phyloP scores from a whole-genome alignment of 2,888 invertebrate genomes.

The Ormyrus labotus region DNA sequence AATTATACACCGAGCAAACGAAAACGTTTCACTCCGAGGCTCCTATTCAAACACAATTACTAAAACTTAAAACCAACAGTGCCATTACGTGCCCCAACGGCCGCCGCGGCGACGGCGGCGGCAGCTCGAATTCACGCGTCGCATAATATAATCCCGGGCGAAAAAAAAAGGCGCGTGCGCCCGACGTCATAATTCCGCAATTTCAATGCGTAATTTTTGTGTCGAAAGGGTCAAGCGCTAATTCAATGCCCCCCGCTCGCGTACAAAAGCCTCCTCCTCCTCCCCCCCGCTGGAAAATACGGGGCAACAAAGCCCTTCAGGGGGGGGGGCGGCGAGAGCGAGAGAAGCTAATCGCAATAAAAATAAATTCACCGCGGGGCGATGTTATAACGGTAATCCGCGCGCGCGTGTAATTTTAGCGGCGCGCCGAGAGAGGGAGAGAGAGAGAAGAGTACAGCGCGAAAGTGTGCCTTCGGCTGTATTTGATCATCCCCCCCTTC shows the following conservation, averaged over 20 bases:
- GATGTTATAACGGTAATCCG: slow-evolving; percentile 15
- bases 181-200: slow-evolving; percentile 13
- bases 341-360: slow-evolving; percentile 42
- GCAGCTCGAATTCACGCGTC: neutral
- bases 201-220: slow-evolving; percentile 17
- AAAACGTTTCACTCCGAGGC: no score
- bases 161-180: slow-evolving; percentile 11
- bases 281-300: neutral
- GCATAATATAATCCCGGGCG: neutral
- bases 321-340: neutral
- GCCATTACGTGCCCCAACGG: neutral
- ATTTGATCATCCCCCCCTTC: slow-evolving; percentile 30
- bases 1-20: no score
- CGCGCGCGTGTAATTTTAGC: slow-evolving; percentile 40
- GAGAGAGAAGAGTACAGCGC: neutral
- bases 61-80: neutral
- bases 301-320: neutral
- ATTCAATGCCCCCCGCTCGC: no score
- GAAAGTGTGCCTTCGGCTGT: slow-evolving; percentile 31
- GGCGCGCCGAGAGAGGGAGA: neutral
- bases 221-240: slow-evolving; percentile 15
- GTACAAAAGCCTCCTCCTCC: neutral
- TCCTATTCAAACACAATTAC: no score
- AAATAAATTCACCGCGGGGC: slow-evolving; percentile 51
- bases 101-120: neutral